phyloP scores from a whole-genome alignment of 2,797 vertebrate species.

The Leucoraja ocellata region DNA sequence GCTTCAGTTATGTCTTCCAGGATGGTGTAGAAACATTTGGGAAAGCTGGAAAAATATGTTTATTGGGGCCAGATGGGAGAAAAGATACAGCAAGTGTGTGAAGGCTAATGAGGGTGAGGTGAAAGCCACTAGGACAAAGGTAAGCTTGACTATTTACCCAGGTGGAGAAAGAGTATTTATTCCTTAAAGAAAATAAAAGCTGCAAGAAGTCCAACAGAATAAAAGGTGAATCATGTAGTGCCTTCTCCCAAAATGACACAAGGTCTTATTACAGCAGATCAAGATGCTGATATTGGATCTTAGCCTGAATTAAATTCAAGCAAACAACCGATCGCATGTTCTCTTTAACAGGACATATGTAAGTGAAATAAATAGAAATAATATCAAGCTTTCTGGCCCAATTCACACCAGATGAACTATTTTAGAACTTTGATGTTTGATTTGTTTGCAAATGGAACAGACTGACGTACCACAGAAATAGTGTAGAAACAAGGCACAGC shows the following conservation, averaged over 20 bases:
- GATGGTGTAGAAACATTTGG: slow-evolving; percentile 32
- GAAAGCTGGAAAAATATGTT: background rate
- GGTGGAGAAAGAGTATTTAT: background rate
- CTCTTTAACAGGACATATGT: no score
- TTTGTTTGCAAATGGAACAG: background rate
- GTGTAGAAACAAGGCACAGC: no score
- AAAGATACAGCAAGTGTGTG: background rate
- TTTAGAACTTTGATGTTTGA: background rate
- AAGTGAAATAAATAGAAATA: slow-evolving; percentile 8
- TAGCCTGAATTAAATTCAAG: slow-evolving; percentile 3
- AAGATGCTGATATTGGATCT: background rate
- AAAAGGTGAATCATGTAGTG: background rate
- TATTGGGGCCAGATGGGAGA: background rate
- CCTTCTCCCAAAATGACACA: background rate
- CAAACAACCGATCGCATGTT: background rate
- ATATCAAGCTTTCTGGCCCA: background rate
- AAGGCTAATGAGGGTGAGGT: background rate
- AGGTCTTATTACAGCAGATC: background rate
- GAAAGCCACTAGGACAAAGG: background rate
- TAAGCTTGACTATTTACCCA: background rate
- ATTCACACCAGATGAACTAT: background rate
- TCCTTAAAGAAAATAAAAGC: background rate
- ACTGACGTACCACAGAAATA: background rate
- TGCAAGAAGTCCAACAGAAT: background rate
- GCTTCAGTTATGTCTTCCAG: slow-evolving; percentile 46